A percentile compares a stretch with the other conserved stretches of the same genome.
These are phyloP conservation scores for Neelides sp. DNA, from an alignment of 1,140 invertebrate genomes.

Conservation along the genomic window DNA sequence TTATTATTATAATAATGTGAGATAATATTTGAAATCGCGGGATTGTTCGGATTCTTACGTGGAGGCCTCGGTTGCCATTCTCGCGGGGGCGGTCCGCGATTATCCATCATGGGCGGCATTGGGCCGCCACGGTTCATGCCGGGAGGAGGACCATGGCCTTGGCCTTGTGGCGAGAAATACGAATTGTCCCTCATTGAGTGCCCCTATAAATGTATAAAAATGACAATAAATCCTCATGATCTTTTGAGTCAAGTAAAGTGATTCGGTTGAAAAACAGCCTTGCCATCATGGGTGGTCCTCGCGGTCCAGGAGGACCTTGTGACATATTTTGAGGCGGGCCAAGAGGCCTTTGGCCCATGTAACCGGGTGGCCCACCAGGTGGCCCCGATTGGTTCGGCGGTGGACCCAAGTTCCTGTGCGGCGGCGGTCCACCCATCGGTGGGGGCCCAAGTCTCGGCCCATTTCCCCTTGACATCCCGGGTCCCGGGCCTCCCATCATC, in stretches of 20 bases:
- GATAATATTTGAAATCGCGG: neutral
- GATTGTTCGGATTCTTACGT: too few relatives aligned
- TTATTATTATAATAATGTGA: conserved; percentile 1
- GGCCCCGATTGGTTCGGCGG: conserved; percentile 44
- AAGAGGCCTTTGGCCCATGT: too few relatives aligned
- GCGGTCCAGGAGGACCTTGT: too few relatives aligned
- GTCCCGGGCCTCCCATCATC: conserved; percentile 19
- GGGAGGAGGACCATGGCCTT: conserved; percentile 50
- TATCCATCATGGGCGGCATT: conserved; percentile 37
- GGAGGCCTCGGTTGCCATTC: conserved; percentile 30
- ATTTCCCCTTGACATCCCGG: conserved; percentile 6
- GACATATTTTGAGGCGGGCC: too few relatives aligned
- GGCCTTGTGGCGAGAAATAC: too few relatives aligned
- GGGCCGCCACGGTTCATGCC: conserved; percentile 48
- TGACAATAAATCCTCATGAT: too few relatives aligned
- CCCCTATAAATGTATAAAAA: too few relatives aligned
- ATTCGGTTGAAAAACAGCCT: too few relatives aligned
- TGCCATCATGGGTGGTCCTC: too few relatives aligned
- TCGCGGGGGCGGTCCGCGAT: conserved; percentile 46
- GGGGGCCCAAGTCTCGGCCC: conserved; percentile 4
- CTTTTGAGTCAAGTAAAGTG: too few relatives aligned
- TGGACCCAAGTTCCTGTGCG: conserved; percentile 35
- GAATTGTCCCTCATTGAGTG: too few relatives aligned
- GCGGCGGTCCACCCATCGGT: conserved; percentile 31
- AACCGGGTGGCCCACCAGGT: too few relatives aligned